Percentiles rank a stretch among this genome's conserved stretches.
Conservation (phyloP, 2,888 invertebrate genomes). For the Chromoteleia sp. region DNA sequence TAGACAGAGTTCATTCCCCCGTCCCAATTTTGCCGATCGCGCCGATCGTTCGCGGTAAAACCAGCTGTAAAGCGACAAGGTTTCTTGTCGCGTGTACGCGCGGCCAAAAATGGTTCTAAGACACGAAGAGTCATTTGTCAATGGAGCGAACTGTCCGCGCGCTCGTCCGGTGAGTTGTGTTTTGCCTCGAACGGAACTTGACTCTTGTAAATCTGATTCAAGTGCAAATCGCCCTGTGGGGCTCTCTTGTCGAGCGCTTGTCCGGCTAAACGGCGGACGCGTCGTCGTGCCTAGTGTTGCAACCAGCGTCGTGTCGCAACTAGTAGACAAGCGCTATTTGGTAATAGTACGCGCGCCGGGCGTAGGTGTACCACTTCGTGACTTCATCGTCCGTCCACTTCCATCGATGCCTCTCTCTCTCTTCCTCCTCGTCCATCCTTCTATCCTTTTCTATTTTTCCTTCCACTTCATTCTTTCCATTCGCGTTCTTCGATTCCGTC, state of each 20-base stretch:
- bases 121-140: slow-evolving; percentile 61
- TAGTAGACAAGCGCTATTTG: slow-evolving; percentile 70
- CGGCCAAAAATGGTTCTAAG: slow-evolving; percentile 60
- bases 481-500: too few relatives aligned
- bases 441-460: not conserved
- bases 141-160: slow-evolving; percentile 53
- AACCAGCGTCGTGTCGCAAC: slow-evolving; percentile 54
- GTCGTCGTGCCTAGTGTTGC: slow-evolving; percentile 25
- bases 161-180: slow-evolving; percentile 50
- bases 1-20: slow-evolving; percentile 41
- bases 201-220: slow-evolving; percentile 64
- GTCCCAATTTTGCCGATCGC: slow-evolving; percentile 27
- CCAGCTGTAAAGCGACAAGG: slow-evolving; percentile 53
- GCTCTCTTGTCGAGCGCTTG: slow-evolving; percentile 58
- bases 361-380: slow-evolving; percentile 75
- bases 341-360: slow-evolving; percentile 68
- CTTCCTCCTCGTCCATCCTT: slow-evolving; percentile 5
- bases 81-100: slow-evolving; percentile 50
- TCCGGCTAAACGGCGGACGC: slow-evolving; percentile 50
- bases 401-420: slow-evolving; percentile 17
- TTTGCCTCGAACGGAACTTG: slow-evolving; percentile 64
- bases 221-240: slow-evolving; percentile 67
- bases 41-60: slow-evolving; percentile 34
- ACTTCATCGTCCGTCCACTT: slow-evolving; percentile 78
- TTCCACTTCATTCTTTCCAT: too few relatives aligned